Conservation (phyloP, 2,888 invertebrate genomes). For the Nesidiocoris tenuis region DNA sequence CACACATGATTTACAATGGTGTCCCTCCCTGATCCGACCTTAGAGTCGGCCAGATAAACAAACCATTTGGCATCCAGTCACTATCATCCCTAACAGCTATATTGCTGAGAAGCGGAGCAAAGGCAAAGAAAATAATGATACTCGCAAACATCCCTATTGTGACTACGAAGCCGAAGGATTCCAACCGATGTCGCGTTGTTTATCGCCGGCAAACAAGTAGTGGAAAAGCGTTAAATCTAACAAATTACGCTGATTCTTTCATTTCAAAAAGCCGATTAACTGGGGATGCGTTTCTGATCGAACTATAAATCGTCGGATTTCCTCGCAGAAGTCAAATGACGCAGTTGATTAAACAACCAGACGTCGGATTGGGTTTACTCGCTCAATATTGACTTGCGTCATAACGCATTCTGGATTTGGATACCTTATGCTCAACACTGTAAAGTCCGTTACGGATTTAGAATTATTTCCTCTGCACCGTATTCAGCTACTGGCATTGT, state of each 20-base stretch:
- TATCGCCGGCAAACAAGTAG: not conserved
- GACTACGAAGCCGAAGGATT: not conserved
- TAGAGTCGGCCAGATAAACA: constrained; percentile 34
- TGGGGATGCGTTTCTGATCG: not conserved
- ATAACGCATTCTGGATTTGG: too few relatives aligned
- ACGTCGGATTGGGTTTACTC: too few relatives aligned
- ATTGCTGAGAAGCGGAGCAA: too few relatives aligned
- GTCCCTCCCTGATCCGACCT: not conserved
- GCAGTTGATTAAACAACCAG: too few relatives aligned
- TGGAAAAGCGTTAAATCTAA: not conserved
- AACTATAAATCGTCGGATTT: not conserved
- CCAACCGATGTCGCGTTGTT: too few relatives aligned
- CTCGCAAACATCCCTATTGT: not conserved
- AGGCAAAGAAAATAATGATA: not conserved
- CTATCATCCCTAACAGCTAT: not conserved
- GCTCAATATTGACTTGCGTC: too few relatives aligned
- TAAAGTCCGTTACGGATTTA: too few relatives aligned
- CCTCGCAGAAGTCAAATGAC: too few relatives aligned
- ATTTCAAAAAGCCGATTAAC: not conserved
- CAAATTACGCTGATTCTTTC: not conserved
- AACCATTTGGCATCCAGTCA: constrained; percentile 35
- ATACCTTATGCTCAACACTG: too few relatives aligned
- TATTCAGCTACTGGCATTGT: too few relatives aligned
- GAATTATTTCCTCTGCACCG: too few relatives aligned
- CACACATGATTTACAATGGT: not conserved